Conservation (phyloP, 2,888 invertebrate species). For the Arge pagana region DNA sequence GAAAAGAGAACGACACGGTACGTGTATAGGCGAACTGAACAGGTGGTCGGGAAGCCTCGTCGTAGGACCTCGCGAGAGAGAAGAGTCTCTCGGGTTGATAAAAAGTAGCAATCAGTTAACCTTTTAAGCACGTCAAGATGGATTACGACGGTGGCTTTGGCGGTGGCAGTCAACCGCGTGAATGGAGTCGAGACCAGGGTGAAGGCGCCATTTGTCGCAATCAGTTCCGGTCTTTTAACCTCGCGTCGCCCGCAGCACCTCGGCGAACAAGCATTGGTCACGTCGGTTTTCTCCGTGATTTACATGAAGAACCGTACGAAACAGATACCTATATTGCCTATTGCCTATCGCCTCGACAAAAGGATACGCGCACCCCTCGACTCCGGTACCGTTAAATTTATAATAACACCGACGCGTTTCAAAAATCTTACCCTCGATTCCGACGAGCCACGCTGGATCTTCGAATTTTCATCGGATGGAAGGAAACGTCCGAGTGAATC, state of each 20-base stretch:
- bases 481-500: too few relatives aligned
- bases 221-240: slow-evolving; percentile 35
- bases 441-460: too few relatives aligned
- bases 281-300: slow-evolving; percentile 21
- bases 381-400: slow-evolving; percentile 13
- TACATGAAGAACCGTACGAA: slow-evolving; percentile 20
- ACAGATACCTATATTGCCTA: slow-evolving; percentile 19
- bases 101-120: slow-evolving; percentile 48
- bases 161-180: slow-evolving; percentile 26
- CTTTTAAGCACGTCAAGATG: slow-evolving; percentile 40
- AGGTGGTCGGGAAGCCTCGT: slow-evolving; percentile 30
- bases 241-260: slow-evolving; percentile 22
- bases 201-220: slow-evolving; percentile 37
- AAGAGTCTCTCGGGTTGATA: slow-evolving; percentile 37
- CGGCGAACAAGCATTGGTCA: slow-evolving; percentile 22
- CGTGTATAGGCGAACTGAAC: too few relatives aligned
- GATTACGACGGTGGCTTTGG: slow-evolving; percentile 31
- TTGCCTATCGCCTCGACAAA: neutral
- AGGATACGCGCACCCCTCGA: slow-evolving; percentile 17
- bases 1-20: too few relatives aligned
- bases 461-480: too few relatives aligned
- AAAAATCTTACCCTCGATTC: too few relatives aligned
- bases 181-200: slow-evolving; percentile 23
- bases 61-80: slow-evolving; percentile 16
- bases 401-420: slow-evolving; percentile 8